Conservation (phyloP, 2,888 invertebrate species). For the Poecilobothrus nobilitatus region DNA sequence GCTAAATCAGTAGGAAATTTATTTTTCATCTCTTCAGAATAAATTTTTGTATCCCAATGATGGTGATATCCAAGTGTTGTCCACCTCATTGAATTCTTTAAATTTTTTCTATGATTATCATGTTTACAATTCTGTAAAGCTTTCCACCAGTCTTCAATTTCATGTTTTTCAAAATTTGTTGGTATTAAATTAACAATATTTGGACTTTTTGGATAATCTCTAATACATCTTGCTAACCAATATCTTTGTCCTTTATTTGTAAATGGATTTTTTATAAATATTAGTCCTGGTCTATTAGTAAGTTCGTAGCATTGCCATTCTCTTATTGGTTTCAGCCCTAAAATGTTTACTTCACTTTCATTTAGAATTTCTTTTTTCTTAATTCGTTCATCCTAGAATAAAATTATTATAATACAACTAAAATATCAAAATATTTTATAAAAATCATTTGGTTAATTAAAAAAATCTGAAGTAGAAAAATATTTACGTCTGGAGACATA, state of each 20-base stretch:
- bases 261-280: conserved; percentile 78
- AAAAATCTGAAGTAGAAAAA: not conserved
- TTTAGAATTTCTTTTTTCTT: conserved; percentile 14
- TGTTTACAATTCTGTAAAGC: conserved; percentile 37
- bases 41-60: conserved; percentile 93
- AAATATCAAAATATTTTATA: too few species aligned
- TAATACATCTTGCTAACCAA: conserved; percentile 72
- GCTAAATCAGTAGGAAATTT: conserved; percentile 67
- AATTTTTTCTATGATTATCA: conserved; percentile 29
- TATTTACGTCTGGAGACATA: conserved; percentile 18
- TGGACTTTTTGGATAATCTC: conserved; percentile 66
- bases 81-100: conserved; percentile 65
- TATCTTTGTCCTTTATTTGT: conserved; percentile 65
- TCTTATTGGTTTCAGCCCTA: conserved; percentile 34
- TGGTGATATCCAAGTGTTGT: conserved; percentile 95
- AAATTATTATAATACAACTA: not conserved
- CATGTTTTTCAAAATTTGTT: conserved; percentile 27
- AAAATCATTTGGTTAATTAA: too few species aligned
- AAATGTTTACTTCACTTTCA: conserved; percentile 19
- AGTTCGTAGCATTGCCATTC: conserved; percentile 60
- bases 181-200: conserved; percentile 40
- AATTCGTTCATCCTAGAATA: conserved; percentile 19
- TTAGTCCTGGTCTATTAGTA: conserved; percentile 59
- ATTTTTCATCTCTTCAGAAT: conserved; percentile 57
- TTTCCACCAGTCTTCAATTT: conserved; percentile 55